Conservation (phyloP, 1,140 invertebrate species). For the Grapholita molesta region DNA sequence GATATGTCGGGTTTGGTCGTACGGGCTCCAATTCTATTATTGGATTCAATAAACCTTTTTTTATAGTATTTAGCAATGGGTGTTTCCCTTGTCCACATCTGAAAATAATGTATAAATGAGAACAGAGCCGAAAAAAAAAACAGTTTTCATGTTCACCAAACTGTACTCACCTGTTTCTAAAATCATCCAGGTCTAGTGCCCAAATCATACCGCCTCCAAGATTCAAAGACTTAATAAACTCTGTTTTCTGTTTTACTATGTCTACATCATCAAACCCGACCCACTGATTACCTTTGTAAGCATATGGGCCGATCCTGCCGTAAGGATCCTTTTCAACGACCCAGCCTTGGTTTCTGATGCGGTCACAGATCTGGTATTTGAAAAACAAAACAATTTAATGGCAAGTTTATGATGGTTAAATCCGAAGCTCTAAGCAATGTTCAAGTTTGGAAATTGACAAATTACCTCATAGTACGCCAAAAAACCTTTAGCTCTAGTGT, state of each 20-base stretch:
- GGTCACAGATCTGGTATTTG: conserved; percentile 85
- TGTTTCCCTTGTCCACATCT: conserved; percentile 86
- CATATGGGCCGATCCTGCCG: conserved; percentile 90
- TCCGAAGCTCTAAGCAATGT: background rate
- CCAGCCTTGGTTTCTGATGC: conserved; percentile 87
- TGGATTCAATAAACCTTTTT: conserved; percentile 80
- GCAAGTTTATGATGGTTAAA: background rate
- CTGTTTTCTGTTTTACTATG: conserved; percentile 88
- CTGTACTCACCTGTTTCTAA: conserved; percentile 79
- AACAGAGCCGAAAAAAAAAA: no score
- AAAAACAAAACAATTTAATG: conserved; percentile 16
- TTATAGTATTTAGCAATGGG: conserved; percentile 85
- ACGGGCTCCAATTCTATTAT: conserved; percentile 35
- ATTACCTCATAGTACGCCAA: conserved; percentile 92
- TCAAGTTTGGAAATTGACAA: background rate
- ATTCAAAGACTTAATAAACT: conserved; percentile 86
- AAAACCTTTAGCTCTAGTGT: conserved; percentile 90
- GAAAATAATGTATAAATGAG: conserved; percentile 25
- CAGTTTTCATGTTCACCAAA: background rate
- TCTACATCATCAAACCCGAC: conserved; percentile 91
- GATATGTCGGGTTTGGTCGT: conserved; percentile 33
- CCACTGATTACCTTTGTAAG: conserved; percentile 92
- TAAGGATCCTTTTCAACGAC: conserved; percentile 87
- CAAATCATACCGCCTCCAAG: conserved; percentile 94
- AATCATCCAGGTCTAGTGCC: conserved; percentile 94